Evolutionary conservation across 2,113 vertebrate genomes (phyloP).

Genomic region (Dasypus novemcinctus): DNA sequence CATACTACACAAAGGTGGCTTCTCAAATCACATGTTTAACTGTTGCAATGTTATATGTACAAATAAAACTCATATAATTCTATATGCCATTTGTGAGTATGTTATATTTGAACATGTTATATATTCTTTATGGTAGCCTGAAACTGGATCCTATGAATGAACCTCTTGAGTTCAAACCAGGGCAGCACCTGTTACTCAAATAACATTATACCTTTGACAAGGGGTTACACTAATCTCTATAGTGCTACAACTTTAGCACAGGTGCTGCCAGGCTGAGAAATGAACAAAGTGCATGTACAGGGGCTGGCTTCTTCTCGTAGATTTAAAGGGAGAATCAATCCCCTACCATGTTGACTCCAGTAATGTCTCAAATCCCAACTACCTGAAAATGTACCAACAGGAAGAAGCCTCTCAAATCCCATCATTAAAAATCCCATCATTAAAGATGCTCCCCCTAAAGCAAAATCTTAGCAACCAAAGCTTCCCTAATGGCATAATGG

Average conservation of each 20-base stretch:
- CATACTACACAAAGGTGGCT: neutral
- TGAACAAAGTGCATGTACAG: neutral
- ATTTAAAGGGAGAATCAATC: neutral
- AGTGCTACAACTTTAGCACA: neutral
- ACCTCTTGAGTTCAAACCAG: neutral
- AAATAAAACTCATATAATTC: neutral
- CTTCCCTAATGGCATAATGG: neutral
- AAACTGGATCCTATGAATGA: neutral
- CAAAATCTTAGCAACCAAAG: slow-evolving; percentile 2
- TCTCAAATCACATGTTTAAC: neutral
- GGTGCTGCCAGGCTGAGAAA: neutral
- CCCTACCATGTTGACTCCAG: neutral
- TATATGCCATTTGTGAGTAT: neutral
- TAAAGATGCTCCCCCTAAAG: neutral
- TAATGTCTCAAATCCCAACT: neutral
- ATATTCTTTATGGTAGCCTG: neutral
- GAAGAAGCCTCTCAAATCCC: neutral
- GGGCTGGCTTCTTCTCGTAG: neutral
- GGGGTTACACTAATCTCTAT: neutral
- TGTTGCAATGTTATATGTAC: neutral
- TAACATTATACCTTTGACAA: neutral
- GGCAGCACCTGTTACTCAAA: neutral
- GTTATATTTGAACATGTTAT: neutral
- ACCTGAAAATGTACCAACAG: neutral
- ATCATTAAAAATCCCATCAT: neutral